Evolutionary conservation across 1,140 invertebrate genomes (phyloP).

Genomic region (Nasonia vitripennis): DNA sequence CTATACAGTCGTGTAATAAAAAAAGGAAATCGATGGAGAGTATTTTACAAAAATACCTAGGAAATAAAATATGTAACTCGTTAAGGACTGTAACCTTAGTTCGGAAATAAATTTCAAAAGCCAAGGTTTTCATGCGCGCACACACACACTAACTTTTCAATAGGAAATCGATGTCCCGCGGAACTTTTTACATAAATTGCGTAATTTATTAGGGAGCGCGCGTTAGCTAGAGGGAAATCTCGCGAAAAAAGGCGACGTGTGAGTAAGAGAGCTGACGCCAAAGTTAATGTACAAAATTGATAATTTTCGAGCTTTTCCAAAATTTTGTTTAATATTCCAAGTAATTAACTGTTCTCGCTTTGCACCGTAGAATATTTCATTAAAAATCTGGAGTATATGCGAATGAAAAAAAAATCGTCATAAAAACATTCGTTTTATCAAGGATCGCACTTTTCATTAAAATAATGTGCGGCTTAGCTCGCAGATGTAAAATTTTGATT

Average conservation of each 20-base stretch:
- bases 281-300: too few species aligned
- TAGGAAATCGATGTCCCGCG: conserved; percentile 15
- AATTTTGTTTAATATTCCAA: too few species aligned
- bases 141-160: conserved; percentile 1
- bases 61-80: neutral
- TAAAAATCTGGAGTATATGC: too few species aligned
- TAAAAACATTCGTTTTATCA: too few species aligned
- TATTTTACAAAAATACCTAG: neutral
- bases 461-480: too few species aligned
- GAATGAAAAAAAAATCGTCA: too few species aligned
- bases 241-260: conserved; percentile 28
- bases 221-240: conserved; percentile 4
- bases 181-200: conserved; percentile 26
- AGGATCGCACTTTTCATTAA: too few species aligned
- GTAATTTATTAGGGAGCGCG: conserved; percentile 18
- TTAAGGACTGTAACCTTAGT: neutral
- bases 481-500: too few species aligned
- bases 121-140: neutral
- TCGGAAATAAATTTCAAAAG: neutral
- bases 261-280: neutral
- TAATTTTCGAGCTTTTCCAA: too few species aligned
- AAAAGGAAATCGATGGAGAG: neutral
- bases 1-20: neutral
- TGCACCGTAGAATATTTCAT: too few species aligned
- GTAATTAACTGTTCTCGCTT: too few species aligned